Evolutionary conservation across 2,113 vertebrate genomes (phyloP).

Genomic region (Takifugu flavidus): DNA sequence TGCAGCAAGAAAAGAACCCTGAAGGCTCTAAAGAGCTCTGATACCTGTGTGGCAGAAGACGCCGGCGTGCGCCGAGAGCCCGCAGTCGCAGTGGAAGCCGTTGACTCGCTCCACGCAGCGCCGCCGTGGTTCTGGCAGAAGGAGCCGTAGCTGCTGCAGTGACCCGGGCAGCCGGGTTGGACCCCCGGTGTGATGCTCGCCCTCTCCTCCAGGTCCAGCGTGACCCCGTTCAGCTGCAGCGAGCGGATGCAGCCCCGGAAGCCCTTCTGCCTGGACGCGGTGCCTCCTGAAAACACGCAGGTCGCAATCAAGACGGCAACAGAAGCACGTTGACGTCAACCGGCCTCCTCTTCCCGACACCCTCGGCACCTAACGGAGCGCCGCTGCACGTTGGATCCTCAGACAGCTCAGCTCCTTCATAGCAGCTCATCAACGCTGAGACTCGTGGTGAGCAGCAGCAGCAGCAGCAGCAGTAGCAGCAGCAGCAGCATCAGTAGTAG

Average conservation of each 20-base stretch:
- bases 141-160: slow-evolving; percentile 90
- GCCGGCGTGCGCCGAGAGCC: slow-evolving; percentile 79
- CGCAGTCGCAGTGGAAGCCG: slow-evolving; percentile 89
- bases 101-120: slow-evolving; percentile 81
- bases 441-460: no score
- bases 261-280: slow-evolving; percentile 89
- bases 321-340: no score
- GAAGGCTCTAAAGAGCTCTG: neutral
- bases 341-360: no score
- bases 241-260: slow-evolving; percentile 92
- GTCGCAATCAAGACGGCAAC: no score
- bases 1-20: neutral
- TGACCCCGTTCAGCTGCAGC: slow-evolving; percentile 84
- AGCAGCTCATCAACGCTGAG: no score
- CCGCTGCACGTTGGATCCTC: no score
- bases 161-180: slow-evolving; percentile 85
- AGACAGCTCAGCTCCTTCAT: no score
- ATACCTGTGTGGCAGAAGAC: slow-evolving; percentile 79
- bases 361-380: no score
- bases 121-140: slow-evolving; percentile 86
- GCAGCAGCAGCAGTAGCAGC: no score
- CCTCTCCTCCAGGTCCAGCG: slow-evolving; percentile 87
- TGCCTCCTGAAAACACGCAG: slow-evolving; percentile 78
- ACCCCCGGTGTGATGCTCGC: slow-evolving; percentile 89
- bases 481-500: no score